Conservation (phyloP, 2,797 vertebrate genomes). For the Alcedo quadribrachys region DNA sequence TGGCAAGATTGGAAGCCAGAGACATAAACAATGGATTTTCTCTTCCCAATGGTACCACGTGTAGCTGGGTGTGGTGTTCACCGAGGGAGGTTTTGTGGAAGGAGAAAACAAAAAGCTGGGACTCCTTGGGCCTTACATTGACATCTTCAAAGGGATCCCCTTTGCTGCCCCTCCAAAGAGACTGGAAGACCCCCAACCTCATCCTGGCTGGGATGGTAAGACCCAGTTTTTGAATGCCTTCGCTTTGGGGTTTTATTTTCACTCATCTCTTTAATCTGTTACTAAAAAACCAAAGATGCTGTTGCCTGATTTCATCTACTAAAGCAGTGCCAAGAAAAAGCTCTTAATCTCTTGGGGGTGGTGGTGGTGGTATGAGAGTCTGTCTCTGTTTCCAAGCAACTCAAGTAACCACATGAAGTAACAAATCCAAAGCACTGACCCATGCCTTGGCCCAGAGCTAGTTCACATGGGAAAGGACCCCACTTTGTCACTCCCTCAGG, state of each 20-base stretch:
- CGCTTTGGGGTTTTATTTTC: not conserved
- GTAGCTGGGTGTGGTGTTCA: slow-evolving; percentile 88
- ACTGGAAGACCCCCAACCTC: slow-evolving; percentile 85
- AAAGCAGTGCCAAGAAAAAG: not conserved
- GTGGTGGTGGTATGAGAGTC: too few species aligned
- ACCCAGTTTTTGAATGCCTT: not conserved
- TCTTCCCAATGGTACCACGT: not conserved
- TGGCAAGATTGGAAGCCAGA: not conserved
- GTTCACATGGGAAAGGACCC: not conserved
- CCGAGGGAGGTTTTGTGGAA: slow-evolving; percentile 90
- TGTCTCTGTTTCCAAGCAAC: not conserved
- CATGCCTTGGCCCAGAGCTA: not conserved
- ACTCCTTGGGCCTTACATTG: slow-evolving; percentile 75
- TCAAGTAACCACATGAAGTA: not conserved
- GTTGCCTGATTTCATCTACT: not conserved
- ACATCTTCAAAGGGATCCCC: slow-evolving; percentile 92
- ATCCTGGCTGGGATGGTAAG: slow-evolving; percentile 91
- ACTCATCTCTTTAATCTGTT: not conserved
- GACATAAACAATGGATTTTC: not conserved
- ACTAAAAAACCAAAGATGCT: not conserved
- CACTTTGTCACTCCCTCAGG: not conserved
- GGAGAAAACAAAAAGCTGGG: slow-evolving; percentile 82
- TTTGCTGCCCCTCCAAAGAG: slow-evolving; percentile 84
- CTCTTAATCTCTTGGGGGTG: not conserved
- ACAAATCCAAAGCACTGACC: not conserved